phyloP scores from a whole-genome alignment of 2,113 vertebrate species.

The Sterrhoptilus dennistouni region DNA sequence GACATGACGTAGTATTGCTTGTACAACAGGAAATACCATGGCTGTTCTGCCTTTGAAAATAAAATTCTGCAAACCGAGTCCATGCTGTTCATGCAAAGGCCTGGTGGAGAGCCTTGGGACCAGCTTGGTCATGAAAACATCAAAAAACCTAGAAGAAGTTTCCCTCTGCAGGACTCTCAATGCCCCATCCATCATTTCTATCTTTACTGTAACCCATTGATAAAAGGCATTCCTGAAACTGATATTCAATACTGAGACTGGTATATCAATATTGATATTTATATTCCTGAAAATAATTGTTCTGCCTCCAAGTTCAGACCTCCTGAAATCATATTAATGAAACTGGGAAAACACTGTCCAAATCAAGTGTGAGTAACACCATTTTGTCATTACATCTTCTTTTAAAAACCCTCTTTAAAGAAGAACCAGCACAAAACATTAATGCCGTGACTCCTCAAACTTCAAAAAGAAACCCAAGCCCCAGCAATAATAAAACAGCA shows the following conservation, averaged over 20 bases:
- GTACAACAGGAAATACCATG: neutral
- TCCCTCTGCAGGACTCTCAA: neutral
- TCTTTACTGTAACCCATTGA: neutral
- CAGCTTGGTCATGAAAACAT: neutral
- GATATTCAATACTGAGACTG: neutral
- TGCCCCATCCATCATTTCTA: neutral
- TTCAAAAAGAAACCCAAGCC: neutral
- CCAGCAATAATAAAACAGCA: neutral
- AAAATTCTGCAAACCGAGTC: neutral
- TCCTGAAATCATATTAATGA: neutral
- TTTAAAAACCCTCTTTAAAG: neutral
- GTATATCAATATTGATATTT: neutral
- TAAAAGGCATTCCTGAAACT: neutral
- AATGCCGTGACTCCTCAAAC: neutral
- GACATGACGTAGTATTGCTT: accelerated
- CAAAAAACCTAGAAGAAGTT: neutral
- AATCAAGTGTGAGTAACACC: neutral
- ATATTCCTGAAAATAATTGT: neutral
- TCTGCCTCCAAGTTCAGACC: neutral
- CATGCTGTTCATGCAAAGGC: accelerated
- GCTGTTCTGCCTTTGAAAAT: neutral
- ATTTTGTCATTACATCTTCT: neutral
- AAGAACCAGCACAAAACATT: neutral
- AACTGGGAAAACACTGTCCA: neutral
- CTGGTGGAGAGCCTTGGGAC: neutral